Base-by-base conservation (phyloP, 2,113 vertebrate genomes). In the Willisornis vidua region DNA sequence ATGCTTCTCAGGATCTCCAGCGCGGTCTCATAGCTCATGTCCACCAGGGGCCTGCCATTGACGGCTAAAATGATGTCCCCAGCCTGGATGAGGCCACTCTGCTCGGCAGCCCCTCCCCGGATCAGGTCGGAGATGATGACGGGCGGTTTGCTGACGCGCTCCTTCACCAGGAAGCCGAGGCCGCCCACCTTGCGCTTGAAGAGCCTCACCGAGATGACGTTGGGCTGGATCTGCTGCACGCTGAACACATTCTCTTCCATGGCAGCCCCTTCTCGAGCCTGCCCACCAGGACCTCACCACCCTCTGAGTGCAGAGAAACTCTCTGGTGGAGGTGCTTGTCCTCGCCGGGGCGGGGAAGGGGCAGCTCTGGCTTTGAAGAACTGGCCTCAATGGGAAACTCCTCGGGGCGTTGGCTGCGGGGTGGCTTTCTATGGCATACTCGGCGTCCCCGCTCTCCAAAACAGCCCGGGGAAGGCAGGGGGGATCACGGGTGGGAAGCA, bases 141-240 rank as follows among this genome's bases (percentile, higher is more conserved):
- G 1, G 99, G 99, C 0, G 99, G 99, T 90, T 99, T 99, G 98
- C 97, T 99, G 78, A 99, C 97, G 20, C 99, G 98, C 91, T 99
- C 99, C 97, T 99, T 99, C 93, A 99, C 99, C 95, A 99, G 97
- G 84, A 99, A 99, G 31, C 99, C 99, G 92, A 99, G 98, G 55
- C 99, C 99, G 7, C 99, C 99, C 33, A 99, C 98, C 93, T 99
- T 99, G 94, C 99, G 98, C 94, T 99, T 99, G 97, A 99, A 99
- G 74, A 99, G 99, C 74, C 99, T 99, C 74, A 99, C 99, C 0
- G 99, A 99, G 97, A 99, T 99, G 98, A 99, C 99, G 65, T 99
- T 99, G 94, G 99, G 99, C 92, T 99, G 99, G 95, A 99, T 99
- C 95, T 99, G 99, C 97, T 99, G 99, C 87, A 99, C 99, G 3